Base-by-base conservation (phyloP, 2,797 vertebrate species). In the Gymnoscopelus microlampas region DNA sequence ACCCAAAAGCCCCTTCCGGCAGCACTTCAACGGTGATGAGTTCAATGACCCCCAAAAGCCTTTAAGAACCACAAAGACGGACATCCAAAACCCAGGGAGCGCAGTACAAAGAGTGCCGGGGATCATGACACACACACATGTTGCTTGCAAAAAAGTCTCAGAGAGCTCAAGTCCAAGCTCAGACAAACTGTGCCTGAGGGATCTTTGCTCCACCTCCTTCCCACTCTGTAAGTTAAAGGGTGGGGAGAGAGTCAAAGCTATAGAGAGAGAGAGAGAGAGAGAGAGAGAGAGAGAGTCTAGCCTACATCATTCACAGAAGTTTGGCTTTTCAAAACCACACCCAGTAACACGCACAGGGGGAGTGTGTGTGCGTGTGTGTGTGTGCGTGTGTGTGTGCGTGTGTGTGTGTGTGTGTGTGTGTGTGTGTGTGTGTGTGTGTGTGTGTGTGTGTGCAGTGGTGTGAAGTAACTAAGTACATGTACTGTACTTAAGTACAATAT, bases 281-380 rank as follows among this genome's bases (percentile, higher is more conserved):
- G 79, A 90, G 90, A 88, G 91, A 93, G 88, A 90, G 79, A 91
- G 26, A 9, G 6, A 44, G 39, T 44, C 39, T 44, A 79, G 79
- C 85, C 88, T 89, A 92, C 90, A 93, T 94, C 92, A 94, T 93
- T 94, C 92, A 91, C 87, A 90, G 87, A 89, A 93, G 91, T 93
- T 91, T 91, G 88, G 85, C 85, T 91, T 88, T 78, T 70, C 56
- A 85, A 91, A 89, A 92, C 92, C 93, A 94, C 93, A 94, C 94
- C 92, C 94, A 93, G 90, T 63, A 8, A 87, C 81, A 80, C 51
- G 66, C 44, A 68, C 60, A 71, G 26, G 35, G 39, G 9, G 3
- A 19, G 49, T 51, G 49, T 51, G 49, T 51, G 49, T 51, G 49
- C 14, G 49, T 26, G 29, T 13, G 78, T 78, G 66, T 54, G n/a